Conservation (phyloP, 1,140 invertebrate species). For the Drosophila subpulchrella region DNA sequence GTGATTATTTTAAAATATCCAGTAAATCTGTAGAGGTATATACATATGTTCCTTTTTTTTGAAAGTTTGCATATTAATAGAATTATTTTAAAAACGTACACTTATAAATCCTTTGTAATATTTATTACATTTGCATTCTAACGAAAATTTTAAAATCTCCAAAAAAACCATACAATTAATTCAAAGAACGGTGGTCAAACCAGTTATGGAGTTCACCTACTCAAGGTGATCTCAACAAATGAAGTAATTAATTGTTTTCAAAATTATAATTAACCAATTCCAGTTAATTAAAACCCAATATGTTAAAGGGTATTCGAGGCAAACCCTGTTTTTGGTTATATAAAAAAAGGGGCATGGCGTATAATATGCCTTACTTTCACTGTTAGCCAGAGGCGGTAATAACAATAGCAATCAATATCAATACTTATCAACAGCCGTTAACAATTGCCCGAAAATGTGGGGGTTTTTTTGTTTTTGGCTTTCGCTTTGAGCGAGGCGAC, state of each 20-base stretch:
- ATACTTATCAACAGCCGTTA: slow-evolving; percentile 50
- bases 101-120: no score
- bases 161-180: slow-evolving; percentile 5
- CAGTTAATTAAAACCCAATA: background rate
- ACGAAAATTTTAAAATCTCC: background rate
- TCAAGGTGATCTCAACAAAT: background rate
- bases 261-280: slow-evolving; percentile 2
- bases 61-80: background rate
- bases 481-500: slow-evolving; percentile 44
- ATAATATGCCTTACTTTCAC: slow-evolving; percentile 54
- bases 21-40: background rate
- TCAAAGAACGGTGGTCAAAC: background rate
- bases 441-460: slow-evolving; percentile 57
- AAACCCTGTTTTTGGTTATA: slow-evolving; percentile 28
- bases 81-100: background rate
- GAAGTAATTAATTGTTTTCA: slow-evolving; percentile 15
- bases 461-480: slow-evolving; percentile 31
- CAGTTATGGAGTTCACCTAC: background rate
- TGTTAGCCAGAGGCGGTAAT: slow-evolving; percentile 20
- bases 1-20: background rate
- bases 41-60: no score
- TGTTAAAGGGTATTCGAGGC: slow-evolving; percentile 17
- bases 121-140: background rate
- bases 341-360: slow-evolving; percentile 22
- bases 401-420: slow-evolving; percentile 58